Evolutionary conservation across 2,888 invertebrate species (phyloP), one percentile per base, ranked within the genome.

Genomic region (Andrena hattorfiana): DNA sequence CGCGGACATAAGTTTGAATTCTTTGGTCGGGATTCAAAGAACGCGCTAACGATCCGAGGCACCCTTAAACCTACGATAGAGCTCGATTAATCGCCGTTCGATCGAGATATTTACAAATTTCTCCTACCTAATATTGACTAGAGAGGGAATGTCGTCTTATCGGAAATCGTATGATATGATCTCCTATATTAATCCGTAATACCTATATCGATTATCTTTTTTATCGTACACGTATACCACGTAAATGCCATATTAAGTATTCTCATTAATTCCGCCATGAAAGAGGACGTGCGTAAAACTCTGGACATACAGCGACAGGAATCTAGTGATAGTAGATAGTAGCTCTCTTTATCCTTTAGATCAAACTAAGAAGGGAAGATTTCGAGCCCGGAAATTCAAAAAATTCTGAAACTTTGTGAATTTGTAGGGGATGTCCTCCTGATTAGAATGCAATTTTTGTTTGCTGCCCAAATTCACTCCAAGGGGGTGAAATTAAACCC

Each of bases 51-150:
- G 28, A 66, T 3, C 16, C 42, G 63, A 7, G 30, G 23, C 42
- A 68, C 3, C 23, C 60, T 74, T 85, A 78, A 26, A 51, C 0
- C 23, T 84, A 73, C 4, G 23, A 72, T 77, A 77, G 26, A 49
- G 48, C 51, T 10, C 56, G 77, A 75, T 66, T 10, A 35, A 69
- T 64, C 51, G 48, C 16, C 26, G 30, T 28, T 13, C n/a, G 51
- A 59, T 49, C 68, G 72, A 77, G 49, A 72, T 90, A 91, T 92
- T 79, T 91, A 92, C 91, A 90, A 90, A 91, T 91, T 91, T 86
- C 62, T 84, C 81, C 91, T 90, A 92, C 84, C 91, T 93, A 93
- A 92, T 94, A 94, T 94, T 94, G 94, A 94, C 94, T 93, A 93
- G 92, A 93, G 91, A 93, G 94, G 93, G 93, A 93, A 91, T 90